Evolutionary conservation across 1,140 invertebrate genomes (phyloP).

Genomic region (Cotesia typhae): DNA sequence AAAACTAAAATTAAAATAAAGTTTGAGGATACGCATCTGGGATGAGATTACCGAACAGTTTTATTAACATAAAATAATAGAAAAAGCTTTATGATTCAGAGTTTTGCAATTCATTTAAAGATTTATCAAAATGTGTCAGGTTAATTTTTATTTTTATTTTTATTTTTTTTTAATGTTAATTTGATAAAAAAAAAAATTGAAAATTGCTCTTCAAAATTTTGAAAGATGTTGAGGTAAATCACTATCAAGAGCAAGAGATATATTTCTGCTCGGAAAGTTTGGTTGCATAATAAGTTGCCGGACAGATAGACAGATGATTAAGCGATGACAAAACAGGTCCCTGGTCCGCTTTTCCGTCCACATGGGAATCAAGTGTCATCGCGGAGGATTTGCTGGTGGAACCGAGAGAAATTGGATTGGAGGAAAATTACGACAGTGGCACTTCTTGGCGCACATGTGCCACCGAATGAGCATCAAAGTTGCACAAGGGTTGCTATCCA

Average conservation of each 20-base stretch:
- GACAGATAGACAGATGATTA: constrained; percentile 46
- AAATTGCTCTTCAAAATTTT: no score
- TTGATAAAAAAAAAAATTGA: no score
- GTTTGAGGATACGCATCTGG: no score
- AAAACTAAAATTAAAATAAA: not conserved
- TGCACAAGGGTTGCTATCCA: not conserved
- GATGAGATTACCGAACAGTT: not conserved
- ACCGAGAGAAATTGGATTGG: not conserved
- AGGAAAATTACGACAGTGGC: no score
- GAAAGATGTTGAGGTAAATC: no score
- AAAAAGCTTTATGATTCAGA: not conserved
- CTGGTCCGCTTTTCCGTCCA: not conserved
- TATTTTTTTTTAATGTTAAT: no score
- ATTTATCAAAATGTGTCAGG: constrained; percentile 25
- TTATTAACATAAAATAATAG: constrained; percentile 12
- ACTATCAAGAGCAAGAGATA: no score
- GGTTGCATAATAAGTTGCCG: constrained; percentile 44
- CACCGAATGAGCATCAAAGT: constrained; percentile 20
- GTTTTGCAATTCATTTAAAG: constrained; percentile 1
- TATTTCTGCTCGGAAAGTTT: no score
- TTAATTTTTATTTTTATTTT: no score
- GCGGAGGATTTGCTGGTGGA: constrained; percentile 4
- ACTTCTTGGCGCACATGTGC: constrained; percentile 25
- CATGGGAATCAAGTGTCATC: constrained; percentile 27
- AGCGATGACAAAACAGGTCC: constrained; percentile 46